A percentile compares a stretch with the other conserved stretches of the same genome.
Conservation (phyloP, 2,888 invertebrate species). For the Eledone cirrhosa region DNA sequence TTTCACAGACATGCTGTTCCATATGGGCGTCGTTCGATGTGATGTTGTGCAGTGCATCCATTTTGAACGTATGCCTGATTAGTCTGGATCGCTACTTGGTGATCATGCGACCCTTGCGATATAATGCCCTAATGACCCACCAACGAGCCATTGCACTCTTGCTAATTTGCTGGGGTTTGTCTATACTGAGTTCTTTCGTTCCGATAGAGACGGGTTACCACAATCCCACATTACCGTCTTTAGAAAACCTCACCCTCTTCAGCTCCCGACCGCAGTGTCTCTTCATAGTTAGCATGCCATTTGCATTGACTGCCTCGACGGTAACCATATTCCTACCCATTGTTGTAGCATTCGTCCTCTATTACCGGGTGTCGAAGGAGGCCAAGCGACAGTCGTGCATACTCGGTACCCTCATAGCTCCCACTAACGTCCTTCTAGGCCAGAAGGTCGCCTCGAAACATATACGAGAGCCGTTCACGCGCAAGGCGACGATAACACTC, state of each 20-base stretch:
- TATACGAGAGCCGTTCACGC: conserved; percentile 55
- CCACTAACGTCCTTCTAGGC: conserved; percentile 52
- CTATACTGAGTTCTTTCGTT: conserved; percentile 54
- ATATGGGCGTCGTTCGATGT: conserved; percentile 59
- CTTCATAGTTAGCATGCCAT: conserved; percentile 52
- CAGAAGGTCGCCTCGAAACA: conserved; percentile 48
- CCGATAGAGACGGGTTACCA: conserved; percentile 56
- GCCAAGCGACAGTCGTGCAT: conserved; percentile 55
- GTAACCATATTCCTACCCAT: conserved; percentile 57
- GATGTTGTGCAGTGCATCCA: conserved; percentile 56
- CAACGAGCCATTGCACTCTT: conserved; percentile 45
- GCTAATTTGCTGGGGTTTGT: conserved; percentile 46
- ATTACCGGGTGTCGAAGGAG: conserved; percentile 56
- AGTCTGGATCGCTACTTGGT: conserved; percentile 56
- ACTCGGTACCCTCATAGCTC: conserved; percentile 49
- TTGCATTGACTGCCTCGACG: conserved; percentile 48
- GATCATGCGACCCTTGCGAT: conserved; percentile 55
- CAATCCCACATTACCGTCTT: conserved; percentile 45
- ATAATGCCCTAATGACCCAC: conserved; percentile 51
- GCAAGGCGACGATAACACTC: conserved; percentile 55
- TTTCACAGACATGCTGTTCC: conserved; percentile 47
- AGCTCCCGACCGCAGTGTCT: conserved; percentile 49
- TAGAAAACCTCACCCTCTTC: conserved; percentile 51
- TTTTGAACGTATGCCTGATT: conserved; percentile 56
- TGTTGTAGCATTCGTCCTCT: conserved; percentile 50